A percentile compares a stretch with the other conserved stretches of the same genome.
These are phyloP conservation scores for Ephestia elutella DNA, from an alignment of 1,140 invertebrate species.

Conservation along the genomic window DNA sequence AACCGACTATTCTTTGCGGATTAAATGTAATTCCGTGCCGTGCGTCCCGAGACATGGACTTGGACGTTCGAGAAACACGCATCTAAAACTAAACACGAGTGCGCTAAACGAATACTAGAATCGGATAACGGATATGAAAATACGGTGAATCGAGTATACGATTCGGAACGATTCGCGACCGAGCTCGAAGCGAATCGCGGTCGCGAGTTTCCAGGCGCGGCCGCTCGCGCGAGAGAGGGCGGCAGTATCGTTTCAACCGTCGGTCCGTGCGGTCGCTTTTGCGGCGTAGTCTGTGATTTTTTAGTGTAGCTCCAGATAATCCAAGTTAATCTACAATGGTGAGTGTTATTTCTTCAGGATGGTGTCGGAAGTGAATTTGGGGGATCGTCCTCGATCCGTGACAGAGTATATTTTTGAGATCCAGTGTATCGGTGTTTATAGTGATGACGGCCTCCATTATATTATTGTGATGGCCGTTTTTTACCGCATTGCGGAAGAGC, in stretches of 20 bases:
- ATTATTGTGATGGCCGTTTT: conserved; percentile 74
- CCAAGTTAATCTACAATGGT: conserved; percentile 77
- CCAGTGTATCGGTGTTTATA: conserved; percentile 70
- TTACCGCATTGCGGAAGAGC: conserved; percentile 71
- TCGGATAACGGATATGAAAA: conserved; percentile 62
- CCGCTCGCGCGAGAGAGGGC: conserved; percentile 73
- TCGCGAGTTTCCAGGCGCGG: conserved; percentile 64
- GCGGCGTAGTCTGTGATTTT: conserved; percentile 72
- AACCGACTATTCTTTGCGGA: conserved; percentile 72
- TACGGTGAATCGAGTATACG: conserved; percentile 61
- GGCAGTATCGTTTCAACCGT: conserved; percentile 75
- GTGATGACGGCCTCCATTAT: conserved; percentile 74
- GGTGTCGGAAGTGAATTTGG: conserved; percentile 51
- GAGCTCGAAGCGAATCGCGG: conserved; percentile 59
- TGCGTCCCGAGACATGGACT: conserved; percentile 71
- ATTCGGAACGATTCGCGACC: conserved; percentile 64
- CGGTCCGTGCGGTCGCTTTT: conserved; percentile 72
- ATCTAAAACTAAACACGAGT: conserved; percentile 44
- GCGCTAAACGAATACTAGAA: conserved; percentile 38
- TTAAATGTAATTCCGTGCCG: conserved; percentile 67
- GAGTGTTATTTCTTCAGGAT: conserved; percentile 71
- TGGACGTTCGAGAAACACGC: conserved; percentile 52
- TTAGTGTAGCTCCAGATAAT: conserved; percentile 75
- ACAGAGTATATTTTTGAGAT: conserved; percentile 61
- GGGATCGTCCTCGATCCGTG: conserved; percentile 33